These are phyloP conservation scores for Zootoca vivipara DNA, from an alignment of 2,113 vertebrate species.

Conservation along the genomic window DNA sequence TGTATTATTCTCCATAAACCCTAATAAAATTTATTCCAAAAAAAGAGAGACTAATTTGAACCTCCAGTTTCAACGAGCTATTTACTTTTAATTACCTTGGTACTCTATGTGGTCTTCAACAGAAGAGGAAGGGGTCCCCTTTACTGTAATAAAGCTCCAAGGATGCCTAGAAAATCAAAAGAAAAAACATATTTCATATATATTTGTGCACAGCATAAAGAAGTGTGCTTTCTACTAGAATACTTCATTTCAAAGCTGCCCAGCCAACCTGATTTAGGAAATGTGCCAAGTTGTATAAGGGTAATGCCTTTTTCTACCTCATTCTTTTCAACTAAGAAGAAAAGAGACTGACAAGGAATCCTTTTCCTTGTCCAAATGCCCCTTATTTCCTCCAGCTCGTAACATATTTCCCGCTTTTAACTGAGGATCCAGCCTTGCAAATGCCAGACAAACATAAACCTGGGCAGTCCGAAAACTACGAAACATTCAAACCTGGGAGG, in stretches of 20 bases:
- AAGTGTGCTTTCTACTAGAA: neutral
- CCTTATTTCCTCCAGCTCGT: neutral
- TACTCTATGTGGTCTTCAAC: conserved; percentile 91
- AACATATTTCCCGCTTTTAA: neutral
- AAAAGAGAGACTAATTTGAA: neutral
- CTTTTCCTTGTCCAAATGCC: neutral
- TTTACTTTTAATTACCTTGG: conserved; percentile 80
- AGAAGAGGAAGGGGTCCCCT: conserved; percentile 83
- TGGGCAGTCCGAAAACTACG: neutral
- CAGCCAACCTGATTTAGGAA: conserved; percentile 20
- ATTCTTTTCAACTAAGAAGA: conserved; percentile 12
- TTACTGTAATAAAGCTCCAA: conserved; percentile 92
- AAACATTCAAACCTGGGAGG: neutral
- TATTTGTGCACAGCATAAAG: neutral
- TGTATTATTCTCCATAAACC: no score
- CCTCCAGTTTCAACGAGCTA: neutral
- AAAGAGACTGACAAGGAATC: conserved; percentile 17
- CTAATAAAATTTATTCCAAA: no score
- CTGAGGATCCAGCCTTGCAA: neutral
- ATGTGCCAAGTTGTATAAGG: conserved; percentile 16
- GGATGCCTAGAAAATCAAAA: conserved; percentile 82
- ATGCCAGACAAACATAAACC: neutral
- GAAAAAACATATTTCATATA: conserved; percentile 12
- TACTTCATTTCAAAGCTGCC: conserved; percentile 9
- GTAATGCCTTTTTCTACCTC: conserved; percentile 22